Conservation (phyloP, 1,140 invertebrate genomes). For the Leptoteleia sp. region DNA sequence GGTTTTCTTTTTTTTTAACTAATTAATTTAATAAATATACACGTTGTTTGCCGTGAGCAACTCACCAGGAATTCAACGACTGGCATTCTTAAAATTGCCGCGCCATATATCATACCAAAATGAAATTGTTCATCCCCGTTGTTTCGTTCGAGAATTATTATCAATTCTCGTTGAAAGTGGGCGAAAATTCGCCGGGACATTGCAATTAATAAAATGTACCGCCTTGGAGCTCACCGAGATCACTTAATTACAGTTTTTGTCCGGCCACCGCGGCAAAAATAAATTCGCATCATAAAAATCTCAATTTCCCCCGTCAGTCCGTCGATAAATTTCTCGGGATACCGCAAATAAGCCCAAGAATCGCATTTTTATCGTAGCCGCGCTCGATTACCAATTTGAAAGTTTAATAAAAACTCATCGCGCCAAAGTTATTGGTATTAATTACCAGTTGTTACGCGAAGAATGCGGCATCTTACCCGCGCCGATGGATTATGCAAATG, state of each 20-base stretch:
- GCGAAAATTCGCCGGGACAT: constrained; percentile 21
- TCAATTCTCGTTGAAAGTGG: constrained; percentile 23
- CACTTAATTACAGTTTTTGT: constrained; percentile 28
- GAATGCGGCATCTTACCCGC: constrained; percentile 32
- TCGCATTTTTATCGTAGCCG: constrained; percentile 33
- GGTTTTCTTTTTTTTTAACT: too few relatives aligned
- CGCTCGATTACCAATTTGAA: constrained; percentile 53
- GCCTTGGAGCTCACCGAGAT: constrained; percentile 3
- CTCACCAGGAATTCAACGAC: too few relatives aligned
- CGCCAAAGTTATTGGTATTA: constrained; percentile 63
- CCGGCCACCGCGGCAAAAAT: constrained; percentile 2
- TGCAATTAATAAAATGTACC: constrained; percentile 24
- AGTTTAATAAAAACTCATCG: constrained; percentile 59
- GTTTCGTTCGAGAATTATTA: constrained; percentile 12
- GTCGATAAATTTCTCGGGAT: constrained; percentile 32
- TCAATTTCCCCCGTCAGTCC: constrained; percentile 27
- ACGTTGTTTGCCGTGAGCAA: too few relatives aligned
- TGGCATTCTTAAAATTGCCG: too few relatives aligned
- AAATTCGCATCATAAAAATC: constrained; percentile 32
- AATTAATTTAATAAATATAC: too few relatives aligned
- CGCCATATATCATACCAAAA: constrained; percentile 2
- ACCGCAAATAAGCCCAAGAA: constrained; percentile 29
- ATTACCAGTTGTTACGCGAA: constrained; percentile 56
- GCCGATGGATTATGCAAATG: constrained; percentile 49
- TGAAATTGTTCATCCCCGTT: constrained; percentile 10